Conservation (phyloP, 1,140 invertebrate species). For the Lamellibrachia luymesi region DNA sequence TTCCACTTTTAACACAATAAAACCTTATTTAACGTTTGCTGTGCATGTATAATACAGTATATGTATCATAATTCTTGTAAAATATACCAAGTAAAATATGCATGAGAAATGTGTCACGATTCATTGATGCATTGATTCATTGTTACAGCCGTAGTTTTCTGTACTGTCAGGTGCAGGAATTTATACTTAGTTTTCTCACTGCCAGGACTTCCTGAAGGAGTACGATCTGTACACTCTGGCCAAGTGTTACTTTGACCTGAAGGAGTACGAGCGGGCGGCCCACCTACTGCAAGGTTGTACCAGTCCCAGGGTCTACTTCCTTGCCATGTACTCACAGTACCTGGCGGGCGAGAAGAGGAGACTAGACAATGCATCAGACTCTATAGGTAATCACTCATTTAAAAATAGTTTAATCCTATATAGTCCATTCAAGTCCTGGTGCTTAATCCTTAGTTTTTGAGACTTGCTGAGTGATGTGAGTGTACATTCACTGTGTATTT, state of each 20-base stretch:
- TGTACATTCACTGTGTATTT: neutral
- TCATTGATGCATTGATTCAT: too few relatives aligned
- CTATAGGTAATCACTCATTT: conserved; percentile 60
- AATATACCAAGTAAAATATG: too few relatives aligned
- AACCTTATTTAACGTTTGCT: too few relatives aligned
- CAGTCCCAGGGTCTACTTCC: conserved; percentile 70
- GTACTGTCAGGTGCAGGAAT: neutral
- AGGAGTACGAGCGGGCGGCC: conserved; percentile 88
- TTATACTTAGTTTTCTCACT: conserved; percentile 11
- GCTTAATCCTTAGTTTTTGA: neutral
- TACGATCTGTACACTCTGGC: conserved; percentile 69
- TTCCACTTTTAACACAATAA: too few relatives aligned
- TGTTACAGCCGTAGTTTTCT: neutral
- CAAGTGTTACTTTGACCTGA: conserved; percentile 86
- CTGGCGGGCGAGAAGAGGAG: conserved; percentile 84
- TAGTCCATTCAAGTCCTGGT: conserved; percentile 2
- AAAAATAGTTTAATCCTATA: neutral
- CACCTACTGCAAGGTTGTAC: conserved; percentile 74
- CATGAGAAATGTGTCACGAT: too few relatives aligned
- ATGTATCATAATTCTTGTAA: too few relatives aligned
- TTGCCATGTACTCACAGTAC: conserved; percentile 82
- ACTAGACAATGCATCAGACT: conserved; percentile 78
- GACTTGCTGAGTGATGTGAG: too few relatives aligned
- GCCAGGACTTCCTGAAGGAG: conserved; percentile 37
- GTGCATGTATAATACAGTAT: too few relatives aligned